Base-by-base conservation (phyloP, 1,140 invertebrate species). In the Apis laboriosa region DNA sequence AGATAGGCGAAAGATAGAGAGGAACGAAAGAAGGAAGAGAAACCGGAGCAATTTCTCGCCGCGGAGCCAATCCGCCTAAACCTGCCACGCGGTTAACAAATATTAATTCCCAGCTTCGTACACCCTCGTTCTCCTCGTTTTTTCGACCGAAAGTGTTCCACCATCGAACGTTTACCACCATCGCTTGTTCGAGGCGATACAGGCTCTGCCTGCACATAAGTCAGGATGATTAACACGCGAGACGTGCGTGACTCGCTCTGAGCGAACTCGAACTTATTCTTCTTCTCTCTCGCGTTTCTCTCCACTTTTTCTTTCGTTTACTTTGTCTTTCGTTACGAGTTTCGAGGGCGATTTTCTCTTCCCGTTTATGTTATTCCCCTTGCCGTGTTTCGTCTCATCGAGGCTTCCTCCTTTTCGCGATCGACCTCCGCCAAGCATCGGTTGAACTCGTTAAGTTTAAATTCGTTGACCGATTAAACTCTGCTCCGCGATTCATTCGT, bases 221-320 rank as follows among this genome's bases (percentile, higher is more conserved):
- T 92, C 89, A 91, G 86, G 84, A 92, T 90, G 89, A 92, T 92
- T 92, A 92, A 92, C 90, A 90, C 89, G 90, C 89, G 68, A 90
- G 88, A 85, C 82, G 86, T 93, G 92, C 91, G 90, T 91, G 91
- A 92, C 91, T 89, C 90, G 90, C 83, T 89, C 77, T 86, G 86
- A 91, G 84, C 86, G 88, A 34, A 91, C 87, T 88, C 84, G 85
- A 92, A 91, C 90, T 91, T 92, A 92, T 91, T 92, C 86, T 83
- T 86, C 90, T 86, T 80, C 82, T 80, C 58, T 8, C 24, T 13
- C 28, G 24, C 24, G 0, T 24, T 24, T 72, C 72, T 85, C 80
- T 80, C 84, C 75, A 67, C 64, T 60, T 72, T 73, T 73, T 15
- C 64, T n/a, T 19, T 19, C 61, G 28, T 17, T 51, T 34, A 34